Conservation (phyloP, 2,888 invertebrate species). For the Mythimna pallens region DNA sequence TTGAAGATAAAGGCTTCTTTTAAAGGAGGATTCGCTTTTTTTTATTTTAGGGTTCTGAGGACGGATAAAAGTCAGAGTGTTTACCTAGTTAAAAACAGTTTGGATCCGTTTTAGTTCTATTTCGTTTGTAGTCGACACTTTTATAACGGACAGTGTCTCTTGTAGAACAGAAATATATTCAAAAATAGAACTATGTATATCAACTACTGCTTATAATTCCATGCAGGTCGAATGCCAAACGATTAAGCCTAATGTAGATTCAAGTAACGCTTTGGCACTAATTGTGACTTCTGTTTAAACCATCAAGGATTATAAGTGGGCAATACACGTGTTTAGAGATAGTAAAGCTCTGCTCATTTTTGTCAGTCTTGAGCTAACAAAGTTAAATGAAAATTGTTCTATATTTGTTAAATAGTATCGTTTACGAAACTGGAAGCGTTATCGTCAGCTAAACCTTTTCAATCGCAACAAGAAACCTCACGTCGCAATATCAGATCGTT, state of each 20-base stretch:
- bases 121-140: background rate
- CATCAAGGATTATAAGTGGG: slow-evolving; percentile 31
- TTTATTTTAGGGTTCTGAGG: slow-evolving; percentile 14
- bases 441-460: slow-evolving; percentile 59
- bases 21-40: slow-evolving; percentile 8
- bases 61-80: slow-evolving; percentile 10
- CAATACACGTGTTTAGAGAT: slow-evolving; percentile 13
- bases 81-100: background rate
- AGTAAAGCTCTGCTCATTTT: background rate
- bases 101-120: background rate
- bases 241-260: slow-evolving; percentile 51
- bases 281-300: slow-evolving; percentile 51
- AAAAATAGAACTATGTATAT: slow-evolving; percentile 13
- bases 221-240: slow-evolving; percentile 56
- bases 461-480: slow-evolving; percentile 47
- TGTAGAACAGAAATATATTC: slow-evolving; percentile 10
- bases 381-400: slow-evolving; percentile 5
- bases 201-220: slow-evolving; percentile 45
- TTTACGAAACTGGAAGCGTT: slow-evolving; percentile 35
- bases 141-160: background rate
- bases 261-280: slow-evolving; percentile 53
- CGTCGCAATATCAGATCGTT: slow-evolving; percentile 53
- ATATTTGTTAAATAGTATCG: slow-evolving; percentile 26
- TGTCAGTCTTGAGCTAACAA: background rate
- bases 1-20: slow-evolving; percentile 51